These are phyloP conservation scores for Drosophila navojoa DNA, from an alignment of 1,140 invertebrate species.

Conservation along the genomic window DNA sequence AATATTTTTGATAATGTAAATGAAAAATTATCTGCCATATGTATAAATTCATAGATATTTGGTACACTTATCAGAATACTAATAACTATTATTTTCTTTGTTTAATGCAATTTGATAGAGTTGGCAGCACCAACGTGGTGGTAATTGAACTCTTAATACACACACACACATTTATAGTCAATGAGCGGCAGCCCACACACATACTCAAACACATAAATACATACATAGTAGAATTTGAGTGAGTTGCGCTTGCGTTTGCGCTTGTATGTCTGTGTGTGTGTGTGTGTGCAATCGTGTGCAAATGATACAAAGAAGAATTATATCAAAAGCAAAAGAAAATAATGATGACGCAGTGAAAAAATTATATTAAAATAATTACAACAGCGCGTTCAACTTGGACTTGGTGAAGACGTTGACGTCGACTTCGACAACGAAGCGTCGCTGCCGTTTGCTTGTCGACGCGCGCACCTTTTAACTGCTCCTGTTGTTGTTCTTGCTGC, in stretches of 20 bases:
- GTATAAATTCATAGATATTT: neutral
- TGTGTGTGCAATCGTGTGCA: conserved; percentile 68
- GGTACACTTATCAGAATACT: neutral
- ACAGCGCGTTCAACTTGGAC: conserved; percentile 67
- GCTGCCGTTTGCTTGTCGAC: conserved; percentile 47
- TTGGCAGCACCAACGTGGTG: conserved; percentile 55
- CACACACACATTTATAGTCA: conserved; percentile 16
- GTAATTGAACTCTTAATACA: conserved; percentile 71
- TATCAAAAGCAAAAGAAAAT: conserved; percentile 81
- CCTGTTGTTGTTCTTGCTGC: conserved; percentile 29
- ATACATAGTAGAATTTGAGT: conserved; percentile 56
- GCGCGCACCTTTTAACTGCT: conserved; percentile 66
- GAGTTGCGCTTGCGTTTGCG: conserved; percentile 26
- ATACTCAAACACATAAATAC: conserved; percentile 43
- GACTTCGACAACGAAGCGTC: conserved; percentile 51
- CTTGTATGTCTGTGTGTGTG: conserved; percentile 4
- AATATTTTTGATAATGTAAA: no score
- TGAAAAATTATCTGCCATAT: neutral
- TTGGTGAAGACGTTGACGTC: conserved; percentile 57
- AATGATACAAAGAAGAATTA: conserved; percentile 82
- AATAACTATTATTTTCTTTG: neutral
- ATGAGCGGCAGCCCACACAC: conserved; percentile 19
- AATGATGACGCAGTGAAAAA: conserved; percentile 82
- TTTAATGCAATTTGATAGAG: neutral
- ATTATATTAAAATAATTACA: conserved; percentile 82